phyloP scores from a whole-genome alignment of 2,888 invertebrate genomes.

The Hyalella azteca region DNA sequence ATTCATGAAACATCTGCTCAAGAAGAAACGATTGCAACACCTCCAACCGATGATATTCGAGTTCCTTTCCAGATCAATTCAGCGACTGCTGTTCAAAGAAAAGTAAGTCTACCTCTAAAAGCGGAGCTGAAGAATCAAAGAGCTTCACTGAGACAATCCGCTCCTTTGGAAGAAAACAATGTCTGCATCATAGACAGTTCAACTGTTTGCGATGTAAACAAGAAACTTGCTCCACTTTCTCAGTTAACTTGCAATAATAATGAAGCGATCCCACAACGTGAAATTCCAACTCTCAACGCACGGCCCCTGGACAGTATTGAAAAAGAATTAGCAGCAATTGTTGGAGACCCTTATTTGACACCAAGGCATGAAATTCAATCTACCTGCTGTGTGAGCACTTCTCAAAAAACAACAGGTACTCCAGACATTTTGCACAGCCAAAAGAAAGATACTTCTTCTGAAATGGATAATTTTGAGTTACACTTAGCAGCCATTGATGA shows the following conservation, averaged over 20 bases:
- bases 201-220: no score
- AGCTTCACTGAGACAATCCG: neutral
- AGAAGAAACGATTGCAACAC: no score
- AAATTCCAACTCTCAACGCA: no score
- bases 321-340: conserved; percentile 7
- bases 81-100: neutral
- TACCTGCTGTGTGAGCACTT: neutral
- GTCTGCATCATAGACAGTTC: no score
- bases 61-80: no score
- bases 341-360: neutral
- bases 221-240: no score
- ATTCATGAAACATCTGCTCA: no score
- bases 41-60: no score
- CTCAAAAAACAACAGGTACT: neutral
- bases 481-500: neutral
- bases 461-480: neutral
- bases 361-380: neutral
- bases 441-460: neutral
- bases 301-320: neutral
- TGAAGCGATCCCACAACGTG: no score
- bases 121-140: neutral
- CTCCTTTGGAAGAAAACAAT: no score
- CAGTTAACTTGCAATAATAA: no score
- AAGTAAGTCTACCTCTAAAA: conserved; percentile 1
- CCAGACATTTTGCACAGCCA: no score